Evolutionary conservation across 2,888 invertebrate species (phyloP).

Genomic region (Cynaeus angustus): DNA sequence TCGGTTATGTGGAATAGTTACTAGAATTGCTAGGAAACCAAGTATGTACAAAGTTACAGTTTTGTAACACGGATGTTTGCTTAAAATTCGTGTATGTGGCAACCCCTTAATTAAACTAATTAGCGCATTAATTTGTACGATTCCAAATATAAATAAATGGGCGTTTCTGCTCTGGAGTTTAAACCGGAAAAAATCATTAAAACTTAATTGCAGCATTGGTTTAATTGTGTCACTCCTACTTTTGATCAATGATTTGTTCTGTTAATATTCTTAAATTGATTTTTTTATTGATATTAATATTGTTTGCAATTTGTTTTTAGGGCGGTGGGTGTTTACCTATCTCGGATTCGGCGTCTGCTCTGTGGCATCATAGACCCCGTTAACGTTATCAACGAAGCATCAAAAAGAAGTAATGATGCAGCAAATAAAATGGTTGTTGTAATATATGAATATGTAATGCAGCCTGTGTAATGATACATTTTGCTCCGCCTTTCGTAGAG

Average conservation of each 20-base stretch:
- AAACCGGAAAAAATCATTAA: no score
- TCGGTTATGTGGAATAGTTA: constrained; percentile 15
- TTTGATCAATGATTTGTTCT: no score
- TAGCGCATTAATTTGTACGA: no score
- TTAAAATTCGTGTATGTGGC: no score
- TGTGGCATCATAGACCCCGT: constrained; percentile 13
- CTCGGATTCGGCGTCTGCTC: background rate
- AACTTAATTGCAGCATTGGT: no score
- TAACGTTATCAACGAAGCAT: constrained; percentile 47
- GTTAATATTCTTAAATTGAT: no score
- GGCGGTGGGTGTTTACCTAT: constrained; percentile 15
- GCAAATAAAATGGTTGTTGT: constrained; percentile 66
- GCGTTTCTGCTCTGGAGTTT: no score
- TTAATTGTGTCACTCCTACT: no score
- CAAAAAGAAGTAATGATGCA: constrained; percentile 61
- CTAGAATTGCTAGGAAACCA: background rate
- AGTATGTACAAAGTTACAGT: background rate
- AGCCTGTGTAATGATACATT: constrained; percentile 48
- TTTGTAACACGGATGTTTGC: no score
- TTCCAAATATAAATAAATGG: no score
- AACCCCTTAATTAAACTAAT: no score
- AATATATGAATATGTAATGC: constrained; percentile 66
- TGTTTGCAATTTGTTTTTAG: background rate
- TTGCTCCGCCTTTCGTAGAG: constrained; percentile 58
- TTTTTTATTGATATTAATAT: no score